phyloP scores from a whole-genome alignment of 2,113 vertebrate genomes.

The cattle (Bos taurus) region ARS-UCD2.0 NC_037332.1:101584501-101585000 shows the following conservation, averaged over 20 bases:
- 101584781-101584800: not conserved
- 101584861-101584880: not conserved
- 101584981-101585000: not conserved
- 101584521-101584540: not conserved
- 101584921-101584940: not conserved
- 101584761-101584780: not conserved
- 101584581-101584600: not conserved
- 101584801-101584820: not conserved
- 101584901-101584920: not conserved
- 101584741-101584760: conserved; percentile 22
- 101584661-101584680: not conserved
- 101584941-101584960: not conserved
- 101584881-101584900: not conserved
- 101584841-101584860: not conserved
- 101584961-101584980: not conserved
- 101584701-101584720: not conserved
- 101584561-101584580: not conserved
- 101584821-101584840: not conserved
- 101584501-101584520: not conserved
- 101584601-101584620: not conserved
- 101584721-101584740: not conserved
- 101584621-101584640: not conserved
- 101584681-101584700: not conserved
- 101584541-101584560: not conserved
- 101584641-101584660: not conserved